Evolutionary conservation across 2,113 vertebrate species (phyloP).

Genomic region (Myrmecobius fasciatus): DNA sequence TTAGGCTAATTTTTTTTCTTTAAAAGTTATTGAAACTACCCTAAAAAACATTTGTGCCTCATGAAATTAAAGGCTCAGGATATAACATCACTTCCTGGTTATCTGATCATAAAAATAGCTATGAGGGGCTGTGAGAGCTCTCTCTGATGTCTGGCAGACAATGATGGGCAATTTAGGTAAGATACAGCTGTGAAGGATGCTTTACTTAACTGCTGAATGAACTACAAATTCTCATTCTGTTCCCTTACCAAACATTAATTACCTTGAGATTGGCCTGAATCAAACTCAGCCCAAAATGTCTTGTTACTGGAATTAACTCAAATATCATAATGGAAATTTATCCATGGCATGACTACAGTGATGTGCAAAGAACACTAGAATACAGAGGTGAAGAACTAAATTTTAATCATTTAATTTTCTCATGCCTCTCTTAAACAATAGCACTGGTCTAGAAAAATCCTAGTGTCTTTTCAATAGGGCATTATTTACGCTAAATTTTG

Average conservation of each 20-base stretch:
- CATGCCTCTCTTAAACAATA: background rate
- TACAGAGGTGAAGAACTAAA: background rate
- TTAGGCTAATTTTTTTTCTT: background rate
- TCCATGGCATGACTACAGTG: background rate
- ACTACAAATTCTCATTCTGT: background rate
- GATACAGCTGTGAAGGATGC: background rate
- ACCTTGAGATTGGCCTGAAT: background rate
- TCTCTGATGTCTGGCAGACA: background rate
- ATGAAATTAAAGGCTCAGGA: background rate
- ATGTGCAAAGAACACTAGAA: background rate
- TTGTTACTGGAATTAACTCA: background rate
- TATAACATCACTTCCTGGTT: background rate
- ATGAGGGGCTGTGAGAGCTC: background rate
- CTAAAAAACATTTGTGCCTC: background rate
- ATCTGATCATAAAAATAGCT: background rate
- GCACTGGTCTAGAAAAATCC: background rate
- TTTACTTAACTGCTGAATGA: background rate
- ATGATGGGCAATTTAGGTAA: background rate
- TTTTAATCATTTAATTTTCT: background rate
- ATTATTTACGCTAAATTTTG: background rate
- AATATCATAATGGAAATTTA: background rate
- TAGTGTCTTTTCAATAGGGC: background rate
- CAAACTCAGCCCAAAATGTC: background rate
- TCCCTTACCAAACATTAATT: background rate
- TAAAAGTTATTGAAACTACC: background rate